Evolutionary conservation across 1,140 invertebrate species (phyloP).

Genomic region (Palaemon carinicauda): DNA sequence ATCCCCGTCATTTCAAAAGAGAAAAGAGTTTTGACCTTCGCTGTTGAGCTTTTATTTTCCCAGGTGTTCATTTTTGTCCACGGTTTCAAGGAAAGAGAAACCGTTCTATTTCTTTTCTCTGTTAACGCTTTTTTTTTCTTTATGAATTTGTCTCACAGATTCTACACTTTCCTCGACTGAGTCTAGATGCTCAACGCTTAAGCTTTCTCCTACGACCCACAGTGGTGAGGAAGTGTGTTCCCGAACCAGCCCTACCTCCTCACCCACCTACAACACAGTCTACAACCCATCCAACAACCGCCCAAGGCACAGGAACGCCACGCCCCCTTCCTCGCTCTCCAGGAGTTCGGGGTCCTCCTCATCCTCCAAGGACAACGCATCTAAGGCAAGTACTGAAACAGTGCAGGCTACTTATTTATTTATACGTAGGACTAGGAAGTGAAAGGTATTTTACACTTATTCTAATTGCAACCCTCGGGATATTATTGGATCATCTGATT

Average conservation of each 20-base stretch:
- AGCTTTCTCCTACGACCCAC: slow-evolving; percentile 27
- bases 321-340: slow-evolving; percentile 37
- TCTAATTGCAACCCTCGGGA: background rate
- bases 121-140: background rate
- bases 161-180: slow-evolving; percentile 44
- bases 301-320: slow-evolving; percentile 3
- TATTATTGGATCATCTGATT: no score
- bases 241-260: background rate
- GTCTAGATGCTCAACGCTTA: slow-evolving; percentile 38
- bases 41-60: no score
- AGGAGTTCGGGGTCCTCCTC: slow-evolving; percentile 7
- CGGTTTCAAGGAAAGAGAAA: no score
- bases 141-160: background rate
- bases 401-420: background rate
- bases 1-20: no score
- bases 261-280: background rate
- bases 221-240: background rate
- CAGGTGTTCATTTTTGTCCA: no score
- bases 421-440: background rate
- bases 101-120: background rate
- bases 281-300: background rate
- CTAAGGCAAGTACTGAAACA: slow-evolving; percentile 7
- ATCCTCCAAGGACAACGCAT: background rate
- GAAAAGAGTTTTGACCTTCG: no score
- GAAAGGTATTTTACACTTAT: background rate